Evolutionary conservation across 2,113 vertebrate species (phyloP).

Genomic region (Melospiza georgiana): DNA sequence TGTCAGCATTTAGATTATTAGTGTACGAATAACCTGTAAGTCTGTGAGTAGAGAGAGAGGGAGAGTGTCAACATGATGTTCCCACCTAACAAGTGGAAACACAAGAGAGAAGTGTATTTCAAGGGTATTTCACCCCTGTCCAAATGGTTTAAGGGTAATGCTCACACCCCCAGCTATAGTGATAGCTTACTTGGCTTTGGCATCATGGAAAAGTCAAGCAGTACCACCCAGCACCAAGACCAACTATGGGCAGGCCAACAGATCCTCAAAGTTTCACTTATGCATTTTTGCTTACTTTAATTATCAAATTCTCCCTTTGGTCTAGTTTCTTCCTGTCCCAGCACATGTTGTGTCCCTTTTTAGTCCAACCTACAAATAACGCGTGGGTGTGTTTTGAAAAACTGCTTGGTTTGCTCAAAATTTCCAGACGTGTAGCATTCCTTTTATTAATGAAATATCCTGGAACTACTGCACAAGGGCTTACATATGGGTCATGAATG

Average conservation of each 20-base stretch:
- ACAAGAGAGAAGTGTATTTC: neutral
- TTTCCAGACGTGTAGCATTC: neutral
- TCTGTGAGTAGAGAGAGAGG: neutral
- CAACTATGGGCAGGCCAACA: neutral
- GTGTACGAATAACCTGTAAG: neutral
- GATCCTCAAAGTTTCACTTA: neutral
- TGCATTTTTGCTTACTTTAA: neutral
- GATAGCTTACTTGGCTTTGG: neutral
- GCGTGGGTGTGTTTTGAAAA: neutral
- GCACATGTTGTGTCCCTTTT: neutral
- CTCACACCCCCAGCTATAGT: accelerated
- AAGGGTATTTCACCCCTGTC: neutral
- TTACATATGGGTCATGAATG: neutral
- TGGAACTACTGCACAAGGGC: neutral
- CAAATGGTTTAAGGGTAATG: neutral
- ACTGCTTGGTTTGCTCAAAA: neutral
- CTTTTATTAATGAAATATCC: neutral
- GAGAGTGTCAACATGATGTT: neutral
- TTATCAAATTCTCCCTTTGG: neutral
- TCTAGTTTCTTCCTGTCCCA: neutral
- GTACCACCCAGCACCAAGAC: neutral
- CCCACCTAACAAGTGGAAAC: neutral
- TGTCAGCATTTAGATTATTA: neutral
- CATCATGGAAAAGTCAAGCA: neutral
- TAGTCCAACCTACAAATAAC: neutral